These are phyloP conservation scores for Cervus canadensis DNA, from an alignment of 2,113 vertebrate species.

Conservation along the genomic window DNA sequence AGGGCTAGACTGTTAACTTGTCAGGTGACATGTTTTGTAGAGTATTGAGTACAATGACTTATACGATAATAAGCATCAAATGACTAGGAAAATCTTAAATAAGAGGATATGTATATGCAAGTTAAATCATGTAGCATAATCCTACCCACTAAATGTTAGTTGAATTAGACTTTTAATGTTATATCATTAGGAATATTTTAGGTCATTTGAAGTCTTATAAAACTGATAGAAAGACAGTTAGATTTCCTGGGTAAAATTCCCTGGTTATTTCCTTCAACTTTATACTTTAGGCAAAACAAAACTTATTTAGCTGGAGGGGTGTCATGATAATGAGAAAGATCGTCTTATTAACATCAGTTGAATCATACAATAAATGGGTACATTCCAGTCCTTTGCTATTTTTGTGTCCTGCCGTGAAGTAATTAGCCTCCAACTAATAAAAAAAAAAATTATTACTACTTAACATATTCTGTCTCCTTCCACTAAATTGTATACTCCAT, in stretches of 20 bases:
- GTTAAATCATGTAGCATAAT: neutral
- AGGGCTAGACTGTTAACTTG: neutral
- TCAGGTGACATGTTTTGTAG: neutral
- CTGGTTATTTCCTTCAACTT: neutral
- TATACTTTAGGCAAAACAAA: neutral
- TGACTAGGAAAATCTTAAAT: neutral
- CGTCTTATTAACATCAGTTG: neutral
- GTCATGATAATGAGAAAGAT: neutral
- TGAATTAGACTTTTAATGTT: neutral
- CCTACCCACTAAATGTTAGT: neutral
- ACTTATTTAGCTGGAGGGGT: neutral
- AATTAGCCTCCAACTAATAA: no score
- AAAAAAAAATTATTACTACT: neutral
- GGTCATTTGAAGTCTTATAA: neutral
- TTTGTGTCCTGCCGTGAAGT: neutral
- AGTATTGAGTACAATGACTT: neutral
- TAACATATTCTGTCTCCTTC: neutral
- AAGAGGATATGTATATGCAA: neutral
- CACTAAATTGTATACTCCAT: neutral
- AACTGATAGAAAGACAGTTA: neutral
- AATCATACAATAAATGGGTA: neutral
- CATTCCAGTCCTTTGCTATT: neutral
- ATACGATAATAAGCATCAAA: neutral
- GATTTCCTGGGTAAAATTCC: neutral
- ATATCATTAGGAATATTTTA: constrained; percentile 19